Evolutionary conservation across 2,888 invertebrate genomes (phyloP), one percentile per base, ranked within the genome.

Genomic region (Cylloceria caligata): DNA sequence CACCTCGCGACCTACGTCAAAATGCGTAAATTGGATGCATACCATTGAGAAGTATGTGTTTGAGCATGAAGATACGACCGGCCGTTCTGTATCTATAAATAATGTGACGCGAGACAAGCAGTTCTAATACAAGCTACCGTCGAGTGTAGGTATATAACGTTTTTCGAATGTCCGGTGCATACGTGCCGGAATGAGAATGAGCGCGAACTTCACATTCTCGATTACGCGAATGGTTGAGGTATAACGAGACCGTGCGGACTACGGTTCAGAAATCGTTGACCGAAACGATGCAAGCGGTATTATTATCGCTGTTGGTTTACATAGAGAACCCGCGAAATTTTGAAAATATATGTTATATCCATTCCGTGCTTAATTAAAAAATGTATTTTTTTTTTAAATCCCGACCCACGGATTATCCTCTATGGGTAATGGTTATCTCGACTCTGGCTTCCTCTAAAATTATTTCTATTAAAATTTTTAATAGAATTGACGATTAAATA

Each of bases 1-100:
- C 39, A 24, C 16, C 24, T 30, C 76, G 64, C 77, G 83, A 84
- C 82, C 84, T 78, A 82, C 76, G 78, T 49, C 74, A 80, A 80
- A 49, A 39, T 36, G 65, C 79, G 75, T 80, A 77, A 83, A 84
- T 75, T 69, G 82, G 79, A 76, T 84, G 74, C 78, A 83, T 83
- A 75, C 74, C 83, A 62, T 68, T 39, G 71, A 68, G 64, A 16
- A 5, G n/a, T 27, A 9, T 64, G 65, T 67, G 71, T 16, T 27
- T 13, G 60, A 0, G 36, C 21, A 24, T 36, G 36, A 21, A 6
- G 19, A 42, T 13, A 52, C 73, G 67, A 19, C 60, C 39, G 19
- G 62, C 39, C 57, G 52, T 73, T 71, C 30, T 55, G 60, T 42
- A 76, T 73, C 69, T 81, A 73, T 80, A 80, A 80, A 80, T 80